Conservation (phyloP, 2,888 invertebrate genomes). For the Cotesia congregata region DNA sequence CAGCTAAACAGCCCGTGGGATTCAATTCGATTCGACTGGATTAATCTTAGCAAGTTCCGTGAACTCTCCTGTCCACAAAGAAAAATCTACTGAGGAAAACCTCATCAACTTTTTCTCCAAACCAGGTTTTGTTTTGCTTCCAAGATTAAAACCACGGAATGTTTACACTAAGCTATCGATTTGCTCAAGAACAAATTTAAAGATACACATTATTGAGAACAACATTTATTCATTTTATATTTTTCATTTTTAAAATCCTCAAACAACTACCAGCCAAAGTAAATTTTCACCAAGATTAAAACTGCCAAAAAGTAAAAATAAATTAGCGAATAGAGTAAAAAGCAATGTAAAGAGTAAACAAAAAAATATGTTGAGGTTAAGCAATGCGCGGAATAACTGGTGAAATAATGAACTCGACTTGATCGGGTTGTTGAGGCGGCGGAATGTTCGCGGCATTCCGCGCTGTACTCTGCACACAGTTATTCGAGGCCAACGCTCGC, state of each 20-base stretch:
- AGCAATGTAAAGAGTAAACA: constrained; percentile 1
- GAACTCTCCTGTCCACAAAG: constrained; percentile 16
- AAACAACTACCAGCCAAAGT: too few relatives aligned
- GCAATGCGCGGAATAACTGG: constrained; percentile 13
- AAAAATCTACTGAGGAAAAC: constrained; percentile 14
- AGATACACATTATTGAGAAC: too few relatives aligned
- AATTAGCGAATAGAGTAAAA: background rate
- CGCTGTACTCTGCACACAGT: constrained; percentile 54
- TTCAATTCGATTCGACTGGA: background rate
- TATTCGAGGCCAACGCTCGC: constrained; percentile 59
- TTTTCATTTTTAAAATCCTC: too few relatives aligned
- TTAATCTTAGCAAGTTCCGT: constrained; percentile 20
- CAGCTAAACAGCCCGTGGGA: constrained; percentile 18
- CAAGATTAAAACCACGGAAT: too few relatives aligned
- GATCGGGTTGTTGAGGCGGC: constrained; percentile 18
- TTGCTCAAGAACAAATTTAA: too few relatives aligned
- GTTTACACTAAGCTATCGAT: too few relatives aligned
- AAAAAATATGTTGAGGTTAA: constrained; percentile 25
- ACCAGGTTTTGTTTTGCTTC: too few relatives aligned
- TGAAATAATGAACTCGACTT: constrained; percentile 29
- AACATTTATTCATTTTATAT: too few relatives aligned
- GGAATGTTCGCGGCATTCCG: constrained; percentile 42
- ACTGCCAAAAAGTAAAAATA: background rate
- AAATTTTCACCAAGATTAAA: too few relatives aligned
- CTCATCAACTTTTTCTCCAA: constrained; percentile 18